These are phyloP conservation scores for Ammodramus savannarum DNA, from an alignment of 2,113 vertebrate genomes.

Conservation along the genomic window DNA sequence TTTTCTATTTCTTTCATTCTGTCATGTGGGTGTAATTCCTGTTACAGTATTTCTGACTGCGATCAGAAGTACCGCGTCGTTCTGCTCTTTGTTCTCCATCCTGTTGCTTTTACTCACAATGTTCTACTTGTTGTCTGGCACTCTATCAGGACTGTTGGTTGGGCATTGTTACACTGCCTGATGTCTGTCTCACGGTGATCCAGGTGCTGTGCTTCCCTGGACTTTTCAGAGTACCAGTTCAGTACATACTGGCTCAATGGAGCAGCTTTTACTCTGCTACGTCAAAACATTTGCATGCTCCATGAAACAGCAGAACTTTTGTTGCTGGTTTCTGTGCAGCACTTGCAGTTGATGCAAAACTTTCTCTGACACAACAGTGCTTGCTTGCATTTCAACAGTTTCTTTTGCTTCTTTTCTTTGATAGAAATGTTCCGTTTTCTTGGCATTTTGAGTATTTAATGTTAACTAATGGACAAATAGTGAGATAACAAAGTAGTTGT, in stretches of 20 bases:
- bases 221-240: neutral
- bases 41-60: neutral
- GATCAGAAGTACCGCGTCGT: neutral
- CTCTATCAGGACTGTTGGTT: neutral
- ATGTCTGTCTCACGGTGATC: neutral
- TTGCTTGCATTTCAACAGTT: neutral
- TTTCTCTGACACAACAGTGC: neutral
- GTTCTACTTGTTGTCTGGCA: neutral
- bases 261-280: neutral
- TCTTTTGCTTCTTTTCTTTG: neutral
- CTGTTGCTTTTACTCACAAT: neutral
- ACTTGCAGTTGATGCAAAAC: neutral
- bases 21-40: neutral
- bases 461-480: neutral
- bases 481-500: neutral
- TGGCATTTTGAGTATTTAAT: neutral
- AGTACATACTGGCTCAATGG: neutral
- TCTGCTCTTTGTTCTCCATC: neutral
- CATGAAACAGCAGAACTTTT: neutral
- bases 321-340: neutral
- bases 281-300: accelerated
- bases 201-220: neutral
- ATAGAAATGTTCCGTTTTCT: neutral
- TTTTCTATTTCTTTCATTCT: neutral
- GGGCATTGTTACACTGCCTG: neutral